Conservation (phyloP, 2,888 invertebrate genomes). For the Acanthacorydalis orientalis region DNA sequence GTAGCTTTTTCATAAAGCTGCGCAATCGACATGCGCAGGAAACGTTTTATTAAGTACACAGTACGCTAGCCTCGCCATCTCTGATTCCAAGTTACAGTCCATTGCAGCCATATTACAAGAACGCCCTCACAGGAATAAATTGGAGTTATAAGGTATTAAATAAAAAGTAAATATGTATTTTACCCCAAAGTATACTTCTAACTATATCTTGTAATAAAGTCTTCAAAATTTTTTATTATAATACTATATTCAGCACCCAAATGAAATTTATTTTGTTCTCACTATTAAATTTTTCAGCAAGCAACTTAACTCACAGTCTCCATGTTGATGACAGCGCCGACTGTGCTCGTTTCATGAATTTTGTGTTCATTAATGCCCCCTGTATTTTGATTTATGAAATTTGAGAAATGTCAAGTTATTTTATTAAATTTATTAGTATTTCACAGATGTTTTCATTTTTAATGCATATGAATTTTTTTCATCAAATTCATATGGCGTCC, state of each 20-base stretch:
- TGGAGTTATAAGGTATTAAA: conserved; percentile 26
- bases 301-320: conserved; percentile 20
- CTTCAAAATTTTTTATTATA: background rate
- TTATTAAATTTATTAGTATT: background rate
- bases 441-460: background rate
- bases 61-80: conserved; percentile 31
- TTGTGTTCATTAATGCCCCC: conserved; percentile 48
- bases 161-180: conserved; percentile 11
- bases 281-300: background rate
- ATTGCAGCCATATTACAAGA: conserved; percentile 27
- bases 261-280: background rate
- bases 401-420: background rate
- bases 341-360: conserved; percentile 49
- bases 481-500: no score
- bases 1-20: background rate
- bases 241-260: background rate
- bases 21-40: background rate
- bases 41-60: conserved; percentile 6
- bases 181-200: background rate
- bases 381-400: conserved; percentile 13
- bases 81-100: conserved; percentile 22
- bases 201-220: background rate
- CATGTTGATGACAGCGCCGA: conserved; percentile 51
- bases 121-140: conserved; percentile 41
- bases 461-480: no score